Conservation (phyloP, 2,888 invertebrate species). For the Calameuta idolon region DNA sequence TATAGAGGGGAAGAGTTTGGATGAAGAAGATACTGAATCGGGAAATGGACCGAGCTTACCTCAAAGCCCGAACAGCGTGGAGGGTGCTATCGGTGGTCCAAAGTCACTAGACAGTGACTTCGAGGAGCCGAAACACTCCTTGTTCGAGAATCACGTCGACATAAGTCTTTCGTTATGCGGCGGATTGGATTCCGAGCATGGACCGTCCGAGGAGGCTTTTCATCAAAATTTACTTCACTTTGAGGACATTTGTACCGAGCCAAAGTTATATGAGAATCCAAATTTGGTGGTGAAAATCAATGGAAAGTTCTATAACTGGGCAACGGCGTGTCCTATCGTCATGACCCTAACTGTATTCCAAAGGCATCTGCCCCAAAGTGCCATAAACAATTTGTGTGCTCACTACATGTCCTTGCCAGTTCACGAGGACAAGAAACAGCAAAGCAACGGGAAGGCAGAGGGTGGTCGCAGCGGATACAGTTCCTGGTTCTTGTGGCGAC, state of each 20-base stretch:
- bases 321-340: conserved; percentile 90
- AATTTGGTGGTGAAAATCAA: conserved; percentile 88
- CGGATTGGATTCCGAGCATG: conserved; percentile 69
- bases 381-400: conserved; percentile 54
- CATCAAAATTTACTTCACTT: conserved; percentile 71
- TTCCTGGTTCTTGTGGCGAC: conserved; percentile 72
- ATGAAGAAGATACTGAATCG: conserved; percentile 95
- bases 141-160: conserved; percentile 66
- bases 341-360: conserved; percentile 89
- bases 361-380: conserved; percentile 79
- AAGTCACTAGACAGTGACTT: conserved; percentile 87
- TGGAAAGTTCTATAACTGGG: conserved; percentile 92
- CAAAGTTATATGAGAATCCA: conserved; percentile 81
- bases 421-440: conserved; percentile 54
- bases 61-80: conserved; percentile 91
- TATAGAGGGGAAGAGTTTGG: conserved; percentile 66
- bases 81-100: conserved; percentile 76
- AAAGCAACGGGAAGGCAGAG: conserved; percentile 44
- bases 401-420: conserved; percentile 53
- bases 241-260: conserved; percentile 76
- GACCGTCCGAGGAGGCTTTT: conserved; percentile 74
- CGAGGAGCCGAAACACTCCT: conserved; percentile 75
- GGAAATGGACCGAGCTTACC: conserved; percentile 96
- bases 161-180: conserved; percentile 86
- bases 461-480: conserved; percentile 62